A percentile compares a stretch with the other conserved stretches of the same genome.
phyloP scores from a whole-genome alignment of 2,888 invertebrate species.

The Cryptosula pallasiana region DNA sequence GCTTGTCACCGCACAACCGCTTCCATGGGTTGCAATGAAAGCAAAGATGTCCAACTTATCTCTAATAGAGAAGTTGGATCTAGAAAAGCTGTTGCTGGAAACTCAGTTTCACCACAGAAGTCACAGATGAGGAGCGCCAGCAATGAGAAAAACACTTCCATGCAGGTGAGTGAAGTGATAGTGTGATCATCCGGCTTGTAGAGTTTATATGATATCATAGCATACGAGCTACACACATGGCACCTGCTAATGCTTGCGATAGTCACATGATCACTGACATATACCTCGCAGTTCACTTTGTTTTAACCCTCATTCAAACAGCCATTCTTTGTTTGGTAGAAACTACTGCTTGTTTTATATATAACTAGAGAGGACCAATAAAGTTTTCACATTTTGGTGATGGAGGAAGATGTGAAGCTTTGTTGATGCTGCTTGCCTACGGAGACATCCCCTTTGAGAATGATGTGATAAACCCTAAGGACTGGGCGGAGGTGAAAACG shows the following conservation, averaged over 20 bases:
- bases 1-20: neutral
- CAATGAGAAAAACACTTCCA: too few species aligned
- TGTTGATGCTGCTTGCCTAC: conserved; percentile 26
- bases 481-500: conserved; percentile 31
- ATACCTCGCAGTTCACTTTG: too few species aligned
- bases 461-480: conserved; percentile 26
- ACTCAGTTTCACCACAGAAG: neutral
- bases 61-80: neutral
- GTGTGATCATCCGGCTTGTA: too few species aligned
- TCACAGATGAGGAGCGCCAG: too few species aligned
- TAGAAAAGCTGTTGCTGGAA: neutral
- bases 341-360: too few species aligned
- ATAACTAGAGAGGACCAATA: neutral
- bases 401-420: conserved; percentile 12
- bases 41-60: neutral
- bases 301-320: too few species aligned
- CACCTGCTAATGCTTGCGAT: too few species aligned
- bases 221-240: too few species aligned
- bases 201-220: too few species aligned
- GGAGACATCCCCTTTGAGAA: conserved; percentile 29
- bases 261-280: too few species aligned
- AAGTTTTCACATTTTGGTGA: conserved; percentile 17
- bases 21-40: conserved; percentile 14
- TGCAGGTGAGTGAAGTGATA: too few species aligned
- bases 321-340: too few species aligned